These are phyloP conservation scores for Apteryx mantelli DNA, from an alignment of 2,113 vertebrate species.

Conservation along the genomic window DNA sequence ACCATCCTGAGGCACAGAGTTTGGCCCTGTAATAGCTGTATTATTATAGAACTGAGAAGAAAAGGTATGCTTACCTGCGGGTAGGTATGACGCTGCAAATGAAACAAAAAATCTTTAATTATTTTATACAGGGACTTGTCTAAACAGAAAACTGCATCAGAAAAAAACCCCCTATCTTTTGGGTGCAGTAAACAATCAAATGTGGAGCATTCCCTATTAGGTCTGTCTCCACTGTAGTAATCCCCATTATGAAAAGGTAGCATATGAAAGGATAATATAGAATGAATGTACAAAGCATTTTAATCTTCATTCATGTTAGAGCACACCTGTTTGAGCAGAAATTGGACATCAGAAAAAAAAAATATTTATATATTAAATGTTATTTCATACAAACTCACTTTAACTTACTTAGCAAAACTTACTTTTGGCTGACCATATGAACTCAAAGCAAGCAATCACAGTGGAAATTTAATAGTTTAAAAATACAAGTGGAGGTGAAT, in stretches of 20 bases:
- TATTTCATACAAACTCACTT: not conserved
- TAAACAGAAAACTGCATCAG: not conserved
- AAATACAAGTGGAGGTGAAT: not conserved
- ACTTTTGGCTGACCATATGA: not conserved
- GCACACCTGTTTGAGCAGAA: not conserved
- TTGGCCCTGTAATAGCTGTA: not conserved
- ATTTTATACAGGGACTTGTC: not conserved
- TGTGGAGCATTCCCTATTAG: not conserved
- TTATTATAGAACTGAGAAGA: not conserved
- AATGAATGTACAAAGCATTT: not conserved
- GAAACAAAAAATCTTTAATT: not conserved
- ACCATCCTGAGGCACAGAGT: not conserved
- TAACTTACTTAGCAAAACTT: not conserved
- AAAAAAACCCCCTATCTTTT: not conserved
- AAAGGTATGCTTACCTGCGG: constrained; percentile 40
- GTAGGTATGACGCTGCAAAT: constrained; percentile 57
- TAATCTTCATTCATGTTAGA: not conserved
- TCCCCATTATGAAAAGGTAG: not conserved
- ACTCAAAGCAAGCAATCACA: not conserved
- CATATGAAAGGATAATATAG: not conserved
- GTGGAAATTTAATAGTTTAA: not conserved
- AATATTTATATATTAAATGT: not conserved
- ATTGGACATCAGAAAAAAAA: not conserved
- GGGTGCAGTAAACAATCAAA: not conserved
- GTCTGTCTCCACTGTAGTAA: not conserved